Base-by-base conservation (phyloP, 2,888 invertebrate genomes). In the Volucella inflata region DNA sequence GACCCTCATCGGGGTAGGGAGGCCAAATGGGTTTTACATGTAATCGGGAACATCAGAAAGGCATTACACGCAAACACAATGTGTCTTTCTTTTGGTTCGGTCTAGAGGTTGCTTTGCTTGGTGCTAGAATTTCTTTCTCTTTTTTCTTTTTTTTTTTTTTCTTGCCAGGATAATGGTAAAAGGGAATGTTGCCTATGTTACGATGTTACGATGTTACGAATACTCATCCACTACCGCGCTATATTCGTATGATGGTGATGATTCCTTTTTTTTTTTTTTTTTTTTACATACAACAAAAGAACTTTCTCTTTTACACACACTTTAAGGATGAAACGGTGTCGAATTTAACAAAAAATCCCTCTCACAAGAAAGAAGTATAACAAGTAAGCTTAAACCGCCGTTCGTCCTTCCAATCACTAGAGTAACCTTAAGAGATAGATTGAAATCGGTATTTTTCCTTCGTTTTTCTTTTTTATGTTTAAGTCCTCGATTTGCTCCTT, bases 61-160 rank as follows among this genome's bases (percentile, higher is more conserved):
- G 78, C 78, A 79, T 79, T 79, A 79, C 78, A 72, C 55, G 78
- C 70, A 70, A 78, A 64, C 70, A 78, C 78, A 71, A 64, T 71
- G 64, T 64, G 67, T 50, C 51, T 60, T 60, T 59, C 60, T 67
- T 59, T 59, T 51, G 11, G 8, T 36, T 16, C 12, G 12, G 2
- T 51, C 46, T 65, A 48, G 21, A 40, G 44, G 44, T 10, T 53
- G 42, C 21, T 21, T 60, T 21, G 8, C 42, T 44, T 60, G 59
- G n/a, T 42, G 14, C 30, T 71, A 8, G 53, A 59, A 67, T 76
- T 59, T 44, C n/a, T n/a, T n/a, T n/a, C n/a, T n/a, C n/a, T n/a
- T n/a, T n/a, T n/a, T n/a, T n/a, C n/a, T n/a, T n/a, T n/a, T n/a
- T n/a, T n/a, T n/a, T n/a, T n/a, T n/a, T 17, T 42, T 44, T 62